Conservation (phyloP, 2,888 invertebrate genomes). For the Acronicta aceris region DNA sequence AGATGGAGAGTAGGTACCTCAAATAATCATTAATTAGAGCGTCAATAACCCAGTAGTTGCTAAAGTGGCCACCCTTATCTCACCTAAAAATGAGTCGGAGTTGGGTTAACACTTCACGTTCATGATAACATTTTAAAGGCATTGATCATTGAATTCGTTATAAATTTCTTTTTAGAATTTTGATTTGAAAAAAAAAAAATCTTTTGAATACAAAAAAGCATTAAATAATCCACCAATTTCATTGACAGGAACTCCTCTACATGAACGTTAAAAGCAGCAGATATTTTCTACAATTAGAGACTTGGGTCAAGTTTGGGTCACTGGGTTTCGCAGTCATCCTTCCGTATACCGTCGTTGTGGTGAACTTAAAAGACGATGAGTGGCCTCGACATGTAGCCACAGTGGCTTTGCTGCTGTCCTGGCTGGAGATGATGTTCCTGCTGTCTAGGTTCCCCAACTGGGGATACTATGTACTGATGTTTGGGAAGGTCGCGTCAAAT, state of each 20-base stretch:
- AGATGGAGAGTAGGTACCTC: too few relatives aligned
- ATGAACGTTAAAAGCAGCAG: slow-evolving; percentile 83
- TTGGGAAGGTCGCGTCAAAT: slow-evolving; percentile 89
- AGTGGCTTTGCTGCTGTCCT: slow-evolving; percentile 85
- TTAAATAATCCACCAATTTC: background rate
- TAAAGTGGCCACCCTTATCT: too few relatives aligned
- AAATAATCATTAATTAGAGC: too few relatives aligned
- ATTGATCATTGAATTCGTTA: too few relatives aligned
- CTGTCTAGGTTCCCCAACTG: slow-evolving; percentile 88
- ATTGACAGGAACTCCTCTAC: slow-evolving; percentile 85
- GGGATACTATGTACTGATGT: slow-evolving; percentile 90
- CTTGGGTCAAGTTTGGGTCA: slow-evolving; percentile 88
- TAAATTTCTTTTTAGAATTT: too few relatives aligned
- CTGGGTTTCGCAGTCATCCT: slow-evolving; percentile 80
- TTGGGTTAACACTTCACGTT: too few relatives aligned
- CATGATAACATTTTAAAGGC: too few relatives aligned
- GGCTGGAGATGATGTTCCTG: slow-evolving; percentile 89
- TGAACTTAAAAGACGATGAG: slow-evolving; percentile 61
- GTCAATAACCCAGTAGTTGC: too few relatives aligned
- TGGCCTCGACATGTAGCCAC: slow-evolving; percentile 88
- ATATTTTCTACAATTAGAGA: slow-evolving; percentile 87
- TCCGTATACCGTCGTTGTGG: slow-evolving; percentile 72
- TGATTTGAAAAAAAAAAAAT: too few relatives aligned
- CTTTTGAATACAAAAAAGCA: too few relatives aligned
- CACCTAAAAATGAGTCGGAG: too few relatives aligned